These are phyloP conservation scores for Plecotus auritus DNA, from an alignment of 2,113 vertebrate species.

Conservation along the genomic window DNA sequence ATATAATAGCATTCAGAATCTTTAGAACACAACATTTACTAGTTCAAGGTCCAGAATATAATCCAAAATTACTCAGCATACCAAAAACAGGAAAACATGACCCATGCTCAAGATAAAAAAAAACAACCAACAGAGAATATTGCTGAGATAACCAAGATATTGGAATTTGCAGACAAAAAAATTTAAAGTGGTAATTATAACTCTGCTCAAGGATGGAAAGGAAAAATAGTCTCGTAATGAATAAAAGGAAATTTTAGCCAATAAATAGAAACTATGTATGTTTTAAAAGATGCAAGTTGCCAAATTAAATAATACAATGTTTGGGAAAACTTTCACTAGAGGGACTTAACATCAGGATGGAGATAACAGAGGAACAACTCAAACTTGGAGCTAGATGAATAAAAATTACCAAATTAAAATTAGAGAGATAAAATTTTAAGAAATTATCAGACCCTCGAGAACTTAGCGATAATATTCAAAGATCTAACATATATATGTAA, in stretches of 20 bases:
- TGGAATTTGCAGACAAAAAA: background rate
- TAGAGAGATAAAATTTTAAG: background rate
- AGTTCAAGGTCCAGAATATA: background rate
- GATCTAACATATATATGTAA: background rate
- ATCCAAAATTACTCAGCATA: conserved; percentile 9
- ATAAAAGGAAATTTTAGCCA: background rate
- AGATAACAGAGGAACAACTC: background rate
- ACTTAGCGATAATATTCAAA: background rate
- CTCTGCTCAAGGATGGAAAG: background rate
- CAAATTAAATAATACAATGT: background rate
- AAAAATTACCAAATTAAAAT: background rate
- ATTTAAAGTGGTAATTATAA: background rate
- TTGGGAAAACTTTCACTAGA: background rate
- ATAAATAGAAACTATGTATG: background rate
- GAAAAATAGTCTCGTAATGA: background rate
- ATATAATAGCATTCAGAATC: background rate
- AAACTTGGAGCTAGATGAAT: background rate
- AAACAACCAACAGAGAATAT: background rate
- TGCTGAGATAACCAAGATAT: background rate
- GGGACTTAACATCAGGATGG: background rate
- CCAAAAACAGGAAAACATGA: background rate
- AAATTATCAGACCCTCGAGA: background rate
- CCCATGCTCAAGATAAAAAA: background rate
- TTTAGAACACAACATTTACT: background rate
- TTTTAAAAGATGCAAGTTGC: background rate